Base-by-base conservation (phyloP, 1,140 invertebrate genomes). In the Drosophila lacertosa region DNA sequence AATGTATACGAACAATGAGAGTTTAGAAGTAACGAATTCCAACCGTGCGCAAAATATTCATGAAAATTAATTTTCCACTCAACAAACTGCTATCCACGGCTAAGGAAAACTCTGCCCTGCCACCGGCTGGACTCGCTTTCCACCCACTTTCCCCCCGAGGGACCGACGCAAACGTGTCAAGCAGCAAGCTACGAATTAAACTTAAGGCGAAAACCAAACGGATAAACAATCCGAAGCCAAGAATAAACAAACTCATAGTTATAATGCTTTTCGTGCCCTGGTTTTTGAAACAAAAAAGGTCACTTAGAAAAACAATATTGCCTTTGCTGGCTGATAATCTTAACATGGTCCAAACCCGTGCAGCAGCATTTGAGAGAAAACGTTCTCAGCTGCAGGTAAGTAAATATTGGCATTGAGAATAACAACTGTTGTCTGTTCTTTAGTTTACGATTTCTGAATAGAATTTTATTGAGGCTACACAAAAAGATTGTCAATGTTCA, bases 121-220 rank as follows among this genome's bases (percentile, higher is more conserved):
- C 58, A 40, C 55, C 47, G 47, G 57, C 54, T 45, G 37, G 13
- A 37, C 35, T 2, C 4, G 10, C 18, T 4, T 22, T 22, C 4
- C 20, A n/a, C 20, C 20, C 2, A 2, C 9, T 29, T 26, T 29
- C 4, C 18, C 16, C 51, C 29, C 24, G 11, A 32, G 16, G 35
- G 22, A 50, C 33, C 48, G n/a, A 47, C 10, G 16, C 22, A 45
- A 63, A 60, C 37, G 58, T 78, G 65, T 57, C 70, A 64, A 13
- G 71, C 67, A 60, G 42, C 57, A 54, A 57, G 71, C 54, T 67
- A 67, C 63, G 84, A 84, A 83, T 79, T 84, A 58, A 79, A 79
- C 58, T 83, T 62, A 51, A 60, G 71, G 64, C 65, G 60, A 64
- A 74, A 66, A 44, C 22, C 16, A 65, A 79, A 48, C 54, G 48